Base-by-base conservation (phyloP, 2,797 vertebrate species). In the Hozukius guyotensis region DNA sequence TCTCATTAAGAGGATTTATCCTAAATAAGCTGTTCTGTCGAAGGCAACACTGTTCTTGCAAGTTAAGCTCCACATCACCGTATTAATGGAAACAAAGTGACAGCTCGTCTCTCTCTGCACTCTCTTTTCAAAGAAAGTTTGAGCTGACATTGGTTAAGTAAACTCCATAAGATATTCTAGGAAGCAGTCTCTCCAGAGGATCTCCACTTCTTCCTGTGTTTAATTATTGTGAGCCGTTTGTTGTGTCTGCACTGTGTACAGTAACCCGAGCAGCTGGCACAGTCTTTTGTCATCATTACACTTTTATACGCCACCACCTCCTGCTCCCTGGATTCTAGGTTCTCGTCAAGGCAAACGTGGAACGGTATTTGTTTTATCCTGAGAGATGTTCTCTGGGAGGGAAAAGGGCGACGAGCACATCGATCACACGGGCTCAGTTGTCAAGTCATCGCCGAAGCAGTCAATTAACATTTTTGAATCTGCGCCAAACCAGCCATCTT, bases 261-360 rank as follows among this genome's bases (percentile, higher is more conserved):
- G 92, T 92, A 94, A 92, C 85, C 87, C 88, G 31, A 91, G 89
- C 92, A 92, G 87, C 91, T 92, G 92, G 89, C 91, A 77, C 82
- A 32, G 72, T 94, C 90, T 92, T 93, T 93, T 94, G 94, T 95
- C 93, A 93, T 93, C 93, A 92, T 94, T 94, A 94, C 77, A 89
- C 86, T 92, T 93, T 92, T 78, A 93, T 93, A 86, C 67, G 81
- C 81, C 84, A 36, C 82, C 86, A 20, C 83, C 84, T 84, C 78
- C 75, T 29, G 77, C 85, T 93, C 90, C 75, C 83, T 42, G 88
- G 81, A 68, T 89, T 86, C 75, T 27, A 68, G 78, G 77, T 84
- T 85, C 90, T 93, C 78, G 71, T 83, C 84, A 69, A 88, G 85
- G 81, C 87, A 59, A 90, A 92, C 77, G 88, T 24, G 63, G 78